These are phyloP conservation scores for Xylocopa sonorina DNA, from an alignment of 1,140 invertebrate genomes.

Conservation along the genomic window DNA sequence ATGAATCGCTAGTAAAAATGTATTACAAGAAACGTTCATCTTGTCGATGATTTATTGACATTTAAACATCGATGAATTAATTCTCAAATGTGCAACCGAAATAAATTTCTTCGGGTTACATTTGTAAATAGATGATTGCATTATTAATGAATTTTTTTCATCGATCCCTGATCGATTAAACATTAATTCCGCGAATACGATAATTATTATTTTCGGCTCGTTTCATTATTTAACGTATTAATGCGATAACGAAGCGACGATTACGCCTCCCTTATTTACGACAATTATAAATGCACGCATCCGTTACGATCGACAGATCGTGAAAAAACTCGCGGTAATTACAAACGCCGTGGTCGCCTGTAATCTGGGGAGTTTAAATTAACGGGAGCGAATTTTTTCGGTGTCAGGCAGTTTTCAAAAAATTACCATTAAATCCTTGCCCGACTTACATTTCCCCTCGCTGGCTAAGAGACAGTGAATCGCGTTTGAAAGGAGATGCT, in stretches of 20 bases:
- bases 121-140: background rate
- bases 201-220: background rate
- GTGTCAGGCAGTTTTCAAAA: background rate
- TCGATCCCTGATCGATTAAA: background rate
- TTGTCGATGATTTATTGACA: background rate
- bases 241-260: background rate
- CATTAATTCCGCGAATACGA: background rate
- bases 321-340: constrained; percentile 1
- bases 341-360: no score
- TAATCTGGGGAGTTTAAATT: constrained; percentile 22
- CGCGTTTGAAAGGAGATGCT: constrained; percentile 19
- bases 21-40: background rate
- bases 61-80: background rate
- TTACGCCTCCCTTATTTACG: background rate
- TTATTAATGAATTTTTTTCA: background rate
- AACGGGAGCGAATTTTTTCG: background rate
- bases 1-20: background rate
- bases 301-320: background rate
- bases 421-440: constrained; percentile 21
- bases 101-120: background rate
- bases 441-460: constrained; percentile 4
- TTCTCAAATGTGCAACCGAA: background rate
- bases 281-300: background rate
- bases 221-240: background rate
- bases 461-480: constrained; percentile 13